Conservation (phyloP, 1,140 invertebrate genomes). For the Trachelipus rathkii region DNA sequence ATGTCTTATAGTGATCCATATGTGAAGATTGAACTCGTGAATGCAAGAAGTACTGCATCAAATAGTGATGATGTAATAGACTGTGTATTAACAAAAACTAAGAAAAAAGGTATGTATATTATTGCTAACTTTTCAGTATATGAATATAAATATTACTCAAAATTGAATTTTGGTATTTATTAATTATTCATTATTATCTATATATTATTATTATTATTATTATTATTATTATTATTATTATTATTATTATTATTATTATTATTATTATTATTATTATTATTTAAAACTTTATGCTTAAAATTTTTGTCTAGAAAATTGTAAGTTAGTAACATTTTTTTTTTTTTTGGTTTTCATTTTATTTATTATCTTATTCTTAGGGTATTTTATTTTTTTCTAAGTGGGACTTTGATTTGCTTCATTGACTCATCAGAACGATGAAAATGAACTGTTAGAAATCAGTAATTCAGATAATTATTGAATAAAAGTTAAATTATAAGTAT, state of each 20-base stretch:
- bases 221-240: constrained; percentile 31
- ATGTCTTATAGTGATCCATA: constrained; percentile 81
- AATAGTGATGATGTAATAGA: constrained; percentile 72
- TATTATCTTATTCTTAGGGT: too few relatives aligned
- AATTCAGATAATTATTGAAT: neutral
- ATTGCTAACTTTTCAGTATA: constrained; percentile 16
- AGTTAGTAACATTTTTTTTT: too few relatives aligned
- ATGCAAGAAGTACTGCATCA: constrained; percentile 56
- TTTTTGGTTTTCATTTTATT: too few relatives aligned
- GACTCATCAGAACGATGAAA: neutral
- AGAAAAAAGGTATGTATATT: constrained; percentile 74
- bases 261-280: constrained; percentile 37
- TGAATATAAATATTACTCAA: too few relatives aligned
- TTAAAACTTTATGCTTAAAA: too few relatives aligned
- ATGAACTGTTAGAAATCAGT: neutral
- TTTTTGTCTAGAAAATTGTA: too few relatives aligned
- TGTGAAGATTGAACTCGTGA: constrained; percentile 79
- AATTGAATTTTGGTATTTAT: neutral
- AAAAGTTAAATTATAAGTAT: too few relatives aligned
- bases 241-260: too few relatives aligned
- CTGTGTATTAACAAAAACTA: constrained; percentile 88
- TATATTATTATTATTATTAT: constrained; percentile 39
- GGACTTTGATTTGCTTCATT: neutral
- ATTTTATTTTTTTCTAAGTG: too few relatives aligned
- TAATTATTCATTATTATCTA: too few relatives aligned